Percentiles rank a stretch among this genome's conserved stretches.
phyloP scores from a whole-genome alignment of 2,888 invertebrate genomes.

The Drosophila limbata region DNA sequence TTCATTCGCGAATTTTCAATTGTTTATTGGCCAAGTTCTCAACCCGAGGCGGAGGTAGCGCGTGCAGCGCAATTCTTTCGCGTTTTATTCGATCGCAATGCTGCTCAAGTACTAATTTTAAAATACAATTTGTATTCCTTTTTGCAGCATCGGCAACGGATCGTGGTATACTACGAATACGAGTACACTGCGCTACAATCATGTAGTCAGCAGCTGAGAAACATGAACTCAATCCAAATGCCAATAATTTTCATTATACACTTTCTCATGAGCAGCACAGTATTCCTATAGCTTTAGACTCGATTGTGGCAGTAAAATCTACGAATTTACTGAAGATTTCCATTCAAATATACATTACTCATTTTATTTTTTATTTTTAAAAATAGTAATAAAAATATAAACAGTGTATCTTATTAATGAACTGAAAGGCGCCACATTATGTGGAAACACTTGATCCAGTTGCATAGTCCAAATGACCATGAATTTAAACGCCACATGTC shows the following conservation, averaged over 20 bases:
- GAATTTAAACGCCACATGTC: conserved; percentile 64
- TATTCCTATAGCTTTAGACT: conserved; percentile 7
- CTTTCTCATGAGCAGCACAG: conserved; percentile 36
- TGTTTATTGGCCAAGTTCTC: conserved; percentile 56
- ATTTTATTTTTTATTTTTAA: background rate
- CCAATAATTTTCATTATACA: conserved; percentile 64
- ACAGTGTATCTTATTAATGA: conserved; percentile 4
- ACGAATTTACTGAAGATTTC: background rate
- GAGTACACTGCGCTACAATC: conserved; percentile 66
- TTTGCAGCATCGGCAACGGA: conserved; percentile 67
- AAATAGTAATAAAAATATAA: background rate
- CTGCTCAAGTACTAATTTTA: conserved; percentile 85
- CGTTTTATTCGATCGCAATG: conserved; percentile 85
- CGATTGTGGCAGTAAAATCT: background rate
- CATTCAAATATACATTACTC: background rate
- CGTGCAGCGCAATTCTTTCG: conserved; percentile 75
- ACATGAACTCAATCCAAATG: conserved; percentile 76
- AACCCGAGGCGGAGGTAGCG: conserved; percentile 63
- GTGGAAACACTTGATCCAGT: conserved; percentile 58
- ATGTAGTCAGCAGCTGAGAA: conserved; percentile 64
- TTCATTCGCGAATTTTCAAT: conserved; percentile 45
- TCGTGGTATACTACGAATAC: conserved; percentile 73
- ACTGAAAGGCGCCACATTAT: conserved; percentile 23
- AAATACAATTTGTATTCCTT: conserved; percentile 81
- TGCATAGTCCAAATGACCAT: conserved; percentile 58